phyloP scores from a whole-genome alignment of 2,888 invertebrate genomes.

The Mesorhabditis belari region DNA sequence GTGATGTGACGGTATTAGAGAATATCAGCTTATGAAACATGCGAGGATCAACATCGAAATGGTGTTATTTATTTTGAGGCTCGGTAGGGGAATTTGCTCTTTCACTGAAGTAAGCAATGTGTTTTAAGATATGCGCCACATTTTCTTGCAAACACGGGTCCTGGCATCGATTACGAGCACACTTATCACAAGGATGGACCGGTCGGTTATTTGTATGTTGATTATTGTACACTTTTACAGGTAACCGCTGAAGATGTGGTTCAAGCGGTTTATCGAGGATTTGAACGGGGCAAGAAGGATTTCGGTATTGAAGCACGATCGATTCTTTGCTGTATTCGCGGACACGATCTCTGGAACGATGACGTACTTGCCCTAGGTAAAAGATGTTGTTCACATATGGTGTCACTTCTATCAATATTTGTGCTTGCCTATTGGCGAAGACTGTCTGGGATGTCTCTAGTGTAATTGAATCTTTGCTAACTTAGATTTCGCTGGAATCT shows the following conservation, averaged over 20 bases:
- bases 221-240: neutral
- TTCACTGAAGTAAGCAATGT: neutral
- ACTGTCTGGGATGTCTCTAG: no score
- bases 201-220: neutral
- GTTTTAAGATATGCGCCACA: slow-evolving; percentile 30
- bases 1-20: slow-evolving; percentile 58
- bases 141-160: slow-evolving; percentile 11
- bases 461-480: no score
- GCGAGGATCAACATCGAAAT: slow-evolving; percentile 58
- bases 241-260: slow-evolving; percentile 55
- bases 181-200: neutral
- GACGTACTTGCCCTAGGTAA: slow-evolving; percentile 39
- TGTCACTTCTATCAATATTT: no score
- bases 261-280: slow-evolving; percentile 55
- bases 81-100: slow-evolving; percentile 53
- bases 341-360: slow-evolving; percentile 50
- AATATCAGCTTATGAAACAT: slow-evolving; percentile 61
- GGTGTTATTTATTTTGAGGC: slow-evolving; percentile 60
- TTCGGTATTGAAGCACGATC: slow-evolving; percentile 56
- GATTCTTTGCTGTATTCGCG: slow-evolving; percentile 58
- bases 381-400: no score
- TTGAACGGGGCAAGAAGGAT: slow-evolving; percentile 56
- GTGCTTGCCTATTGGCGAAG: no score
- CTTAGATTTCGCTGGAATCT: no score
- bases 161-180: neutral